A percentile compares a stretch with the other conserved stretches of the same genome.
Conservation (phyloP, 2,888 invertebrate genomes). For the Argyresthia albistria region DNA sequence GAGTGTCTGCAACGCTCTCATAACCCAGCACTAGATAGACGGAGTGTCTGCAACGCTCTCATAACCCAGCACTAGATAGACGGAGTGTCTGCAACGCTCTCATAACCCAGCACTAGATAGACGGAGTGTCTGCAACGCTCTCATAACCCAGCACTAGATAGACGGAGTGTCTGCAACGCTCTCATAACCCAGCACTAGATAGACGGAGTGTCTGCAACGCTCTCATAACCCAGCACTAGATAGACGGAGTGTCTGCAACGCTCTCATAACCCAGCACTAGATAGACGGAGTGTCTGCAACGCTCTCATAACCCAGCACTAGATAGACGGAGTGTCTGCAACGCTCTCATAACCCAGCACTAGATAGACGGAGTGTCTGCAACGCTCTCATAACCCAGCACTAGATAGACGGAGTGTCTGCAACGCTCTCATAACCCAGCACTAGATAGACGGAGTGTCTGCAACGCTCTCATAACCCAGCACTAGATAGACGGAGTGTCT, state of each 20-base stretch:
- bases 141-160: conserved; percentile 19
- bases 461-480: conserved; percentile 31
- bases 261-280: conserved; percentile 24
- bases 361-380: conserved; percentile 28
- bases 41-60: conserved; percentile 40
- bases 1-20: conserved; percentile 41
- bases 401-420: conserved; percentile 27
- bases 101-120: conserved; percentile 17
- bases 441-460: conserved; percentile 25
- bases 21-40: conserved; percentile 8
- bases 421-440: conserved; percentile 30
- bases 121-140: conserved; percentile 37
- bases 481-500: conserved; percentile 22
- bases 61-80: conserved; percentile 13
- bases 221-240: conserved; percentile 22
- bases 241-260: conserved; percentile 34
- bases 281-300: conserved; percentile 32
- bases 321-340: conserved; percentile 31
- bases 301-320: conserved; percentile 26
- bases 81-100: conserved; percentile 38
- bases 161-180: conserved; percentile 36
- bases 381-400: conserved; percentile 29
- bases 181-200: conserved; percentile 21
- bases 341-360: conserved; percentile 27
- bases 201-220: conserved; percentile 36